Percentiles rank a stretch among this genome's conserved stretches.
These are phyloP conservation scores for Anser brachyrhynchus DNA, from an alignment of 2,113 vertebrate species.

Conservation along the genomic window DNA sequence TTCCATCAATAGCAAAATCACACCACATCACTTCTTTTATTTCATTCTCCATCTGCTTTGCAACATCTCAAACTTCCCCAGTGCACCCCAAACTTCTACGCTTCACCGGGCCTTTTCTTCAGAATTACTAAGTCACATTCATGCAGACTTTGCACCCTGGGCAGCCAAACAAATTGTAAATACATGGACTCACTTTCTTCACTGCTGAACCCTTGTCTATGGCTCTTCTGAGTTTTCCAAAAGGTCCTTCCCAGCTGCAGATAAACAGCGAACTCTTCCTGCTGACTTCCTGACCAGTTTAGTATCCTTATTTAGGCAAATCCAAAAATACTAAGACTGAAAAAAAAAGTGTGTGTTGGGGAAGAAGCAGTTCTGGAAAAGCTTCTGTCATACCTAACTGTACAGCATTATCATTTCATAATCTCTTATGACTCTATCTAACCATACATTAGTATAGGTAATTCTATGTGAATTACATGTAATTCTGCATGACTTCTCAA, in stretches of 20 bases:
- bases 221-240: neutral
- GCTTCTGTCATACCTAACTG: neutral
- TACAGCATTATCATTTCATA: neutral
- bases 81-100: neutral
- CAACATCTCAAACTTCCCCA: neutral
- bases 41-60: neutral
- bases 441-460: neutral
- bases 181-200: neutral
- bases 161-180: neutral
- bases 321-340: neutral
- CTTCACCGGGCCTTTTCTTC: neutral
- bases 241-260: neutral
- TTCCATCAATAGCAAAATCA: neutral
- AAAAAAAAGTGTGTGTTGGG: neutral
- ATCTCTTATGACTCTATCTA: neutral
- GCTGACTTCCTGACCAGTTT: neutral
- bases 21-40: neutral
- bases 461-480: neutral
- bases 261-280: neutral
- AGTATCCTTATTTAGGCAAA: neutral
- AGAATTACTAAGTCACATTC: neutral
- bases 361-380: neutral
- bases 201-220: neutral
- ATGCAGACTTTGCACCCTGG: neutral
- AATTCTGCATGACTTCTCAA: neutral